Conservation (phyloP, 2,888 invertebrate species). For the Acrocyrtus sp. region DNA sequence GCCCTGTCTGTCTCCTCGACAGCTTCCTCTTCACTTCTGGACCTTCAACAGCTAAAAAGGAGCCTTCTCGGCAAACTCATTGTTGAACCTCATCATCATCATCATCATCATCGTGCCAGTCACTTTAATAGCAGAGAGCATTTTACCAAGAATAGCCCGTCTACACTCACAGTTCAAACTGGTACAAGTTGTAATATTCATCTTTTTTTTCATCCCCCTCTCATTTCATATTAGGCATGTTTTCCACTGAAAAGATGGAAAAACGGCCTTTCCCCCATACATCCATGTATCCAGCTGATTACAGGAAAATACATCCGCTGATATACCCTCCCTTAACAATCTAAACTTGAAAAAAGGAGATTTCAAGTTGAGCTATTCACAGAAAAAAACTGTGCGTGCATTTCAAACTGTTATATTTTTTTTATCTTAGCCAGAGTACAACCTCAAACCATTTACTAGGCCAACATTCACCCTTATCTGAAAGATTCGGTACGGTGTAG, state of each 20-base stretch:
- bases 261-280: constrained; percentile 19
- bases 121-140: too few relatives aligned
- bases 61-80: too few relatives aligned
- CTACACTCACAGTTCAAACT: too few relatives aligned
- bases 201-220: neutral
- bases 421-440: neutral
- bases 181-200: too few relatives aligned
- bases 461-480: constrained; percentile 35
- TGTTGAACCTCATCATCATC: constrained; percentile 28
- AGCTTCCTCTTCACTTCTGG: constrained; percentile 44
- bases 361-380: neutral
- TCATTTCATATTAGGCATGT: too few relatives aligned
- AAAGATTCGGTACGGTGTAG: constrained; percentile 29
- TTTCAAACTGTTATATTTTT: too few relatives aligned
- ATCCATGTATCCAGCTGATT: constrained; percentile 50
- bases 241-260: constrained; percentile 2
- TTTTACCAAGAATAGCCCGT: too few relatives aligned
- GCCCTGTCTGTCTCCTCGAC: constrained; percentile 29
- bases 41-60: constrained; percentile 23
- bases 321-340: constrained; percentile 12
- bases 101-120: too few relatives aligned
- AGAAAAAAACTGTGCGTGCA: neutral
- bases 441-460: constrained; percentile 30
- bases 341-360: too few relatives aligned
- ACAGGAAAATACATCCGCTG: constrained; percentile 37